phyloP scores from a whole-genome alignment of 2,113 vertebrate species.

The Odobenus rosmarus region DNA sequence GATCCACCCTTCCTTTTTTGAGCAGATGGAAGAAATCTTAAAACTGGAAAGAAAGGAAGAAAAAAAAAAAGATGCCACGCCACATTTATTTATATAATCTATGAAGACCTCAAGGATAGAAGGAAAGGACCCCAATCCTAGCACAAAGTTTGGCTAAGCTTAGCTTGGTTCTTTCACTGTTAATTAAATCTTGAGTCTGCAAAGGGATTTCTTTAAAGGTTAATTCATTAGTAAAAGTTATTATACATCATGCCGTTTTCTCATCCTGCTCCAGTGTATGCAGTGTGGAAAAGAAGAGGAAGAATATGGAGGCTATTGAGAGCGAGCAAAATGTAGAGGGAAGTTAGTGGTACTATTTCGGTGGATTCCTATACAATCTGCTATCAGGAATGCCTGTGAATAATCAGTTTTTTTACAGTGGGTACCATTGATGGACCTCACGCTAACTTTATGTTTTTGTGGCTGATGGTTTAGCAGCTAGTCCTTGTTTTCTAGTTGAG shows the following conservation, averaged over 20 bases:
- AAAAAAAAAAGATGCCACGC: neutral
- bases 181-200: constrained; percentile 81
- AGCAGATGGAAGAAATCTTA: constrained; percentile 77
- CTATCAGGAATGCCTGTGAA: constrained; percentile 35
- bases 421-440: neutral
- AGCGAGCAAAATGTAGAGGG: neutral
- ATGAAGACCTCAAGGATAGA: constrained; percentile 59
- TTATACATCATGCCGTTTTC: constrained; percentile 64
- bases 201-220: constrained; percentile 73
- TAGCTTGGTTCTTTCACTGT: constrained; percentile 72
- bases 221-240: constrained; percentile 79
- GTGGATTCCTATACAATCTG: constrained; percentile 57
- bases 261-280: constrained; percentile 57
- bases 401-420: constrained; percentile 61
- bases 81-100: constrained; percentile 60
- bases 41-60: constrained; percentile 1
- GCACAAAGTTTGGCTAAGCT: constrained; percentile 61
- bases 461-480: constrained; percentile 57
- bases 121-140: constrained; percentile 70
- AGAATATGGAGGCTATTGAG: neutral
- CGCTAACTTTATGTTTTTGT: constrained; percentile 59
- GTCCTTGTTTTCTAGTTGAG: constrained; percentile 40
- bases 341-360: neutral
- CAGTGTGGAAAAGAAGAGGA: neutral
- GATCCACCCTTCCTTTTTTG: constrained; percentile 66